These are phyloP conservation scores for Eublepharis macularius DNA, from an alignment of 2,113 vertebrate genomes.

Conservation along the genomic window DNA sequence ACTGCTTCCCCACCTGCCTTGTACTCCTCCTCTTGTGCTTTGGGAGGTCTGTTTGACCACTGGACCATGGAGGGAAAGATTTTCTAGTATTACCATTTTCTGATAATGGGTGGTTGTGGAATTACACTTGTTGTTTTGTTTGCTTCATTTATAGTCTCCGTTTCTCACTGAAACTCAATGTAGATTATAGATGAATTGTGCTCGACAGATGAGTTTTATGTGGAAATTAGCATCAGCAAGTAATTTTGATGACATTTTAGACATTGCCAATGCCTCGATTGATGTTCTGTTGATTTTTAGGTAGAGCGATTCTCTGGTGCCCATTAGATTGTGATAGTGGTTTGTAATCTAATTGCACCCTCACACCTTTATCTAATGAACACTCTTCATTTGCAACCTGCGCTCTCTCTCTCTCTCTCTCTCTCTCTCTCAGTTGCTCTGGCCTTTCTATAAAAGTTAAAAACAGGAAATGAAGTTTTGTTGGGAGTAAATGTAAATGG, in stretches of 20 bases:
- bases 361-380: neutral
- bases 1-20: neutral
- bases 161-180: too few relatives aligned
- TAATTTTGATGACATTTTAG: neutral
- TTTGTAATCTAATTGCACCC: neutral
- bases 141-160: too few relatives aligned
- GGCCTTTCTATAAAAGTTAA: neutral
- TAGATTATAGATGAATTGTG: neutral
- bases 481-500: rapidly evolving
- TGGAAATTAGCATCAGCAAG: neutral
- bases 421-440: neutral
- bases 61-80: too few relatives aligned
- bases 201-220: rapidly evolving
- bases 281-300: neutral
- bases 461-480: rapidly evolving
- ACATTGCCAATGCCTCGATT: neutral
- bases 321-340: neutral
- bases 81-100: too few relatives aligned
- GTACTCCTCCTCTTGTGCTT: too few relatives aligned
- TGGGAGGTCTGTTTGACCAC: too few relatives aligned
- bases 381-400: neutral
- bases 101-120: too few relatives aligned
- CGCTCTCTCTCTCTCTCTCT: neutral
- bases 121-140: too few relatives aligned
- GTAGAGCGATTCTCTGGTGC: neutral